Conservation (phyloP, 2,113 vertebrate genomes). For the Pluvialis apricaria region DNA sequence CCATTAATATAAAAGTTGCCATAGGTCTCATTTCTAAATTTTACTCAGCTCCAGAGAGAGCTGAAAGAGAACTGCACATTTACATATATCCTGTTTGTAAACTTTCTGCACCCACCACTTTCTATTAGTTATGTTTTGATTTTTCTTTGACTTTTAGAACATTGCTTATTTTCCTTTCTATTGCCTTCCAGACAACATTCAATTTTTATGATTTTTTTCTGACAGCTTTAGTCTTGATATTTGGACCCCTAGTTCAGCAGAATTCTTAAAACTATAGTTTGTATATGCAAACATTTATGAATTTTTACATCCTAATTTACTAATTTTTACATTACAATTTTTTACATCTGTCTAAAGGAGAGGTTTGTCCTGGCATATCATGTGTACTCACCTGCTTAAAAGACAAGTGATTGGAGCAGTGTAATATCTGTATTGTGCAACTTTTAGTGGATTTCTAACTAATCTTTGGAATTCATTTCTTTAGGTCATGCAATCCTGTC, state of each 20-base stretch:
- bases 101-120: neutral
- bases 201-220: neutral
- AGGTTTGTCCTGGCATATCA: neutral
- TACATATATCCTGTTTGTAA: neutral
- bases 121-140: neutral
- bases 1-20: neutral
- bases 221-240: neutral
- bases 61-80: neutral
- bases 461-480: neutral
- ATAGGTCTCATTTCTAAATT: neutral
- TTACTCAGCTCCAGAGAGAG: neutral
- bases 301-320: neutral
- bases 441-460: neutral
- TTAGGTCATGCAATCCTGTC: neutral
- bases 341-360: neutral
- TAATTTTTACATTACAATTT: neutral
- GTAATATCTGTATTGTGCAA: neutral
- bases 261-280: neutral
- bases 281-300: neutral
- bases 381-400: neutral
- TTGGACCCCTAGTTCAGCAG: neutral
- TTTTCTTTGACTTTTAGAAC: neutral
- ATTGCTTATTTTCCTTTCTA: neutral
- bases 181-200: neutral
- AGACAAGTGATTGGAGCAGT: neutral